Conservation (phyloP, 2,888 invertebrate species). For the Automeris io region DNA sequence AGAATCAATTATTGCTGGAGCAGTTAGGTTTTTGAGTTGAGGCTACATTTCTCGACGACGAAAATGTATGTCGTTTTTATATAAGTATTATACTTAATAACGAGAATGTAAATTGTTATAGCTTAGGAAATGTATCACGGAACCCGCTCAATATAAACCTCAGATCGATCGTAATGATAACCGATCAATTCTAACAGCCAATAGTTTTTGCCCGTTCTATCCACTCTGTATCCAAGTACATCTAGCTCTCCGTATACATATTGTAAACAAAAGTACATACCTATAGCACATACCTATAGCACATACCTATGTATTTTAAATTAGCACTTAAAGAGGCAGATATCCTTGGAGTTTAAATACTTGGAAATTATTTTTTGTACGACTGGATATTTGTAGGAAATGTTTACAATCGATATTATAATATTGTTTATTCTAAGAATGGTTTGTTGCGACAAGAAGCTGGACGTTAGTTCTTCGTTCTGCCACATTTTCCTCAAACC, state of each 20-base stretch:
- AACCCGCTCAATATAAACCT: slow-evolving; percentile 5
- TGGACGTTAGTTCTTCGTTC: not conserved
- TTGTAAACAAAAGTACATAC: slow-evolving; percentile 1
- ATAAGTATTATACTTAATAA: no score
- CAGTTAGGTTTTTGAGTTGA: no score
- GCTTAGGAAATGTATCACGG: slow-evolving; percentile 8
- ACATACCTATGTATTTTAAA: not conserved
- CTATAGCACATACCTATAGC: not conserved
- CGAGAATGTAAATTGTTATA: no score
- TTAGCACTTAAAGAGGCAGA: slow-evolving; percentile 2
- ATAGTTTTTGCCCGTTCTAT: slow-evolving; percentile 7
- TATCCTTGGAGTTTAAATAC: slow-evolving; percentile 17
- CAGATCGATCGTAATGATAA: slow-evolving; percentile 6
- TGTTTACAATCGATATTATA: slow-evolving; percentile 11
- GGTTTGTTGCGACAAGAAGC: not conserved
- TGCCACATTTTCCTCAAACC: not conserved
- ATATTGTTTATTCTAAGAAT: slow-evolving; percentile 3
- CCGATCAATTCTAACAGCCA: not conserved
- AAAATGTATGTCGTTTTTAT: no score
- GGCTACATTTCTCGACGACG: no score
- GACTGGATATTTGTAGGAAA: slow-evolving; percentile 15
- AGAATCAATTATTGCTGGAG: no score
- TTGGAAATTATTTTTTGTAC: slow-evolving; percentile 15
- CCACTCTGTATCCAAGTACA: not conserved
- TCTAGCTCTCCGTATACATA: not conserved